Evolutionary conservation across 2,888 invertebrate species (phyloP).

Genomic region (Exephanes ischioxanthus): DNA sequence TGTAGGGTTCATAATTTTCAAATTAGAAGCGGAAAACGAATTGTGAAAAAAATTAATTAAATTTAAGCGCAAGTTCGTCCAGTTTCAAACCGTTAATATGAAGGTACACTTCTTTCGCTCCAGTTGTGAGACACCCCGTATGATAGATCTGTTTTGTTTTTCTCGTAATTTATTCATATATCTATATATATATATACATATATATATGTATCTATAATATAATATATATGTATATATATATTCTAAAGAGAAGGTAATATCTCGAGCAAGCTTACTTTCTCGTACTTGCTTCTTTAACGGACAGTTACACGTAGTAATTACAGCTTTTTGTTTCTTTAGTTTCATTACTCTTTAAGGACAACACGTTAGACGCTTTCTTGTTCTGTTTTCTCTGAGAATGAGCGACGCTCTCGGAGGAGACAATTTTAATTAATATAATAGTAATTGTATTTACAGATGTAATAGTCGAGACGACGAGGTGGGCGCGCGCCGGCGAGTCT

Average conservation of each 20-base stretch:
- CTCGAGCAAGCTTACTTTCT: slow-evolving; percentile 41
- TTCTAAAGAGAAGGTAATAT: slow-evolving; percentile 37
- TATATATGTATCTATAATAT: slow-evolving; percentile 28
- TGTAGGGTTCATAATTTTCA: neutral
- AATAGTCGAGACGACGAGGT: slow-evolving; percentile 40
- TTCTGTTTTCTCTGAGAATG: slow-evolving; percentile 11
- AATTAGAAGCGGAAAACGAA: neutral
- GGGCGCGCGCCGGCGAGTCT: slow-evolving; percentile 18
- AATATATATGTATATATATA: slow-evolving; percentile 23
- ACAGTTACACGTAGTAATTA: slow-evolving; percentile 68
- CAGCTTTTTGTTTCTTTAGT: slow-evolving; percentile 56
- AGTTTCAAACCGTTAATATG: neutral
- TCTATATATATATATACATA: slow-evolving; percentile 14
- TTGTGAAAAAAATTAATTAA: neutral
- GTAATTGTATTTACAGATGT: slow-evolving; percentile 63
- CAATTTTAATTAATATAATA: slow-evolving; percentile 40
- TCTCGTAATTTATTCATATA: slow-evolving; percentile 41
- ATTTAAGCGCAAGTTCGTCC: neutral
- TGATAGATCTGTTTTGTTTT: slow-evolving; percentile 30
- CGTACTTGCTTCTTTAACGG: slow-evolving; percentile 43
- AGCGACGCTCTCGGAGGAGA: slow-evolving; percentile 49
- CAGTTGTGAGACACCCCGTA: neutral
- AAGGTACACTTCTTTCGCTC: neutral
- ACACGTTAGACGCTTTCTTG: slow-evolving; percentile 56
- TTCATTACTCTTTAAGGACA: slow-evolving; percentile 61